Conservation (phyloP, 1,140 invertebrate genomes). For the Halesus radiatus region DNA sequence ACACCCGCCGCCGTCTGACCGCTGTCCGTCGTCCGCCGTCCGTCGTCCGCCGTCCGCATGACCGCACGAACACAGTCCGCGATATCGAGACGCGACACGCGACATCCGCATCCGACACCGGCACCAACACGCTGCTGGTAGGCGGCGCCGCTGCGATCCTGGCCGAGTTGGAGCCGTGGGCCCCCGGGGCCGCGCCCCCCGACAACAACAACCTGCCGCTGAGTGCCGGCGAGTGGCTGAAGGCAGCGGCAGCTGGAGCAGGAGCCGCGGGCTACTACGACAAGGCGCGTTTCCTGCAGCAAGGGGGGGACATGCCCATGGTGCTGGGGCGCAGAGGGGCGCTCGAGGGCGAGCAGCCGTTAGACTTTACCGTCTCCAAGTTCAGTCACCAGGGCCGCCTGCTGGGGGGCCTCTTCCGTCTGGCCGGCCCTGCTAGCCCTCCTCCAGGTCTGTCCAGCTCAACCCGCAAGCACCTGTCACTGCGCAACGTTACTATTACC, state of each 20-base stretch:
- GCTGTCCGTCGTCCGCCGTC: not conserved
- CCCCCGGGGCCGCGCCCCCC: conserved; percentile 42
- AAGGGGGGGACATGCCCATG: conserved; percentile 58
- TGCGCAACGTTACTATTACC: conserved; percentile 28
- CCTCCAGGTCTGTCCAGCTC: conserved; percentile 59
- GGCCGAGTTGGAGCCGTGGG: conserved; percentile 32
- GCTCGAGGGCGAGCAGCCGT: conserved; percentile 62
- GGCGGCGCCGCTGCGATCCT: conserved; percentile 17
- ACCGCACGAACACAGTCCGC: not conserved
- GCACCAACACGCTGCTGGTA: not conserved
- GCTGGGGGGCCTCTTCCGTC: conserved; percentile 52
- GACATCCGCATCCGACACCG: not conserved
- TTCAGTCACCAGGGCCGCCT: conserved; percentile 59
- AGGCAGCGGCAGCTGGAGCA: not conserved
- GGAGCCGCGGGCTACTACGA: conserved; percentile 5
- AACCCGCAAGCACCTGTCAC: not conserved
- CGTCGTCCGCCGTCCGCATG: not conserved
- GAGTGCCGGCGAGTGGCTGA: conserved; percentile 26
- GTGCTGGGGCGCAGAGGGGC: conserved; percentile 58
- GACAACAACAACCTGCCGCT: conserved; percentile 47
- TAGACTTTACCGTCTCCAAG: conserved; percentile 69
- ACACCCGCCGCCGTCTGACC: conserved; percentile 3
- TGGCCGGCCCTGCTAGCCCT: conserved; percentile 42
- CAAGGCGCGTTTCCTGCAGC: not conserved
- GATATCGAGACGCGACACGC: not conserved